Percentiles rank a stretch among this genome's conserved stretches.
phyloP scores from a whole-genome alignment of 2,888 invertebrate species.

The Abrostola tripartita region DNA sequence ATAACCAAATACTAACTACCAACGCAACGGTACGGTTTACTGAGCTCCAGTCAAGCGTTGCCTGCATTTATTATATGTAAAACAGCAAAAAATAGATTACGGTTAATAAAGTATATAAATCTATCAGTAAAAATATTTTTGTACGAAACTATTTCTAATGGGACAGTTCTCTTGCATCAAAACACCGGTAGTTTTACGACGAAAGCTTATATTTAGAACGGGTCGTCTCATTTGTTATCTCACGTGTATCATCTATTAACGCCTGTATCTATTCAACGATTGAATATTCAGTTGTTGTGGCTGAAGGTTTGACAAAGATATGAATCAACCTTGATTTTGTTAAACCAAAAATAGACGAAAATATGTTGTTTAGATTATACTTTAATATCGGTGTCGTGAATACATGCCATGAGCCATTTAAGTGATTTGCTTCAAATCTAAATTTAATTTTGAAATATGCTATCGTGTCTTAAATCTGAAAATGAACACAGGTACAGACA shows the following conservation, averaged over 20 bases:
- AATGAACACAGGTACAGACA: background rate
- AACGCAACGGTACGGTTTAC: no score
- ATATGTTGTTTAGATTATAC: background rate
- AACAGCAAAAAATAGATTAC: conserved; percentile 1
- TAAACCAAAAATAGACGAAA: background rate
- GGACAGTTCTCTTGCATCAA: conserved; percentile 10
- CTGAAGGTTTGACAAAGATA: conserved; percentile 4
- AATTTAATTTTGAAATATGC: background rate
- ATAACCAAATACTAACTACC: no score
- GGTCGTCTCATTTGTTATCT: conserved; percentile 13
- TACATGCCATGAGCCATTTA: background rate
- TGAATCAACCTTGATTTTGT: conserved; percentile 2
- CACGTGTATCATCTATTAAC: conserved; percentile 5
- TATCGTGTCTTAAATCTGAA: background rate
- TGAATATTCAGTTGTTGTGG: conserved; percentile 1
- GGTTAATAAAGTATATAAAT: conserved; percentile 27
- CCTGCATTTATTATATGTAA: no score
- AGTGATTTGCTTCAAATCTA: background rate
- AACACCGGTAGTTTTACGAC: conserved; percentile 12
- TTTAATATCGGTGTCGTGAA: no score
- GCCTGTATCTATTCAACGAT: conserved; percentile 2
- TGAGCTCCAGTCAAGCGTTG: no score
- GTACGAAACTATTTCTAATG: conserved; percentile 17
- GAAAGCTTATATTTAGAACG: conserved; percentile 16
- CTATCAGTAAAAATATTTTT: conserved; percentile 34